Conservation (phyloP, 2,888 invertebrate species). For the Charanyca ferruginea region DNA sequence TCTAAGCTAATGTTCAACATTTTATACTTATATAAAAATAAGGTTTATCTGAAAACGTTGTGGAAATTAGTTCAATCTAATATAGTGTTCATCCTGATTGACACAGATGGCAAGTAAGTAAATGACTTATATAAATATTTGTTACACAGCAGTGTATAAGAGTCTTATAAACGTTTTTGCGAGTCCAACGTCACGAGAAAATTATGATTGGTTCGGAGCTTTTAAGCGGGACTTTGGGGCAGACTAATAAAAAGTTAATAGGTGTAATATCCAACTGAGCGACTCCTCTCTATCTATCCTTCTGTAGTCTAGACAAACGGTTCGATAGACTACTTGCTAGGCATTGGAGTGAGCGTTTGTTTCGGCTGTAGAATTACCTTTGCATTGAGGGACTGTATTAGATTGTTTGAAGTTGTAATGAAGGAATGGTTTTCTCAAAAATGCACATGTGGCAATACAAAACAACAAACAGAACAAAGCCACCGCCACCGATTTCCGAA, state of each 20-base stretch:
- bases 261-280: constrained; percentile 25
- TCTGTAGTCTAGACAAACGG: constrained; percentile 4
- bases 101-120: background rate
- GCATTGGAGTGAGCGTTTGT: constrained; percentile 1
- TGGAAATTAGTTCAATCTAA: no score
- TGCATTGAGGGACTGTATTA: constrained; percentile 3
- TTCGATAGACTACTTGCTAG: background rate
- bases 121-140: background rate
- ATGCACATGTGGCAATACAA: no score
- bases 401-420: background rate
- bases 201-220: constrained; percentile 50
- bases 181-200: constrained; percentile 23
- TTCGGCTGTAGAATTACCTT: constrained; percentile 5
- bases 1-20: no score
- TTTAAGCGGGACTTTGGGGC: constrained; percentile 44
- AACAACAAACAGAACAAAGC: no score
- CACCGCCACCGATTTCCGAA: no score
- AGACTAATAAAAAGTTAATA: constrained; percentile 40
- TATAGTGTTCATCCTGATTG: background rate
- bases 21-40: no score
- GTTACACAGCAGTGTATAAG: constrained; percentile 21
- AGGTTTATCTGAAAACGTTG: no score
- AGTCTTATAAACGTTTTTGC: constrained; percentile 12
- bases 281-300: constrained; percentile 2
- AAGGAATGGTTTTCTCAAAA: background rate